Percentiles rank a stretch among this genome's conserved stretches.
Evolutionary conservation across 2,888 invertebrate genomes (phyloP).

Genomic region (Dusona sp.): DNA sequence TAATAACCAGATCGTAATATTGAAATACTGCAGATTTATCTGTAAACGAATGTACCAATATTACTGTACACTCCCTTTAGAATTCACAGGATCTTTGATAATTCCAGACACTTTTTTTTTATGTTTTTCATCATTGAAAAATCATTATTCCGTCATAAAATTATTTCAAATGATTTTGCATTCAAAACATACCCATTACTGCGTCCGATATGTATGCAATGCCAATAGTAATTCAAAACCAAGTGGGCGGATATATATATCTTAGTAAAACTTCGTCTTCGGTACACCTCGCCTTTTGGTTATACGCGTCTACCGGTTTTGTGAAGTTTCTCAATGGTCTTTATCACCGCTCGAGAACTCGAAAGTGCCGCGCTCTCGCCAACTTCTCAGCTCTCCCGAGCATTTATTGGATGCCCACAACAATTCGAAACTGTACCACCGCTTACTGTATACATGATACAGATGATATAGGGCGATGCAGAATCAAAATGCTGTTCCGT

Average conservation of each 20-base stretch:
- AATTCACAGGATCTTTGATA: background rate
- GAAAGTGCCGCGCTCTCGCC: conserved; percentile 43
- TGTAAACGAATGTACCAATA: no score
- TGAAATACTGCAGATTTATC: no score
- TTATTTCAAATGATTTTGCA: background rate
- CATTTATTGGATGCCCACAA: conserved; percentile 63
- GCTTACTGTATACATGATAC: conserved; percentile 32
- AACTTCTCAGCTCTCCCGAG: conserved; percentile 53
- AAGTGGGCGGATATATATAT: conserved; percentile 15
- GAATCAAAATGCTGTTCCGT: background rate
- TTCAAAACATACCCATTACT: background rate
- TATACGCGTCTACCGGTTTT: conserved; percentile 42
- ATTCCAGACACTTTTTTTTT: background rate
- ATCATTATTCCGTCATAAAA: background rate
- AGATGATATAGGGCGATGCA: conserved; percentile 37
- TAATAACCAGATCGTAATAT: no score
- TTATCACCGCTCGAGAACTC: conserved; percentile 57
- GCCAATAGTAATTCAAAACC: conserved; percentile 15
- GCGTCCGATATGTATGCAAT: conserved; percentile 17
- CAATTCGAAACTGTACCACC: conserved; percentile 53
- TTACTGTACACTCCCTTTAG: no score
- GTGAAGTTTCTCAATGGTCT: conserved; percentile 65
- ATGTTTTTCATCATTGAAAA: background rate
- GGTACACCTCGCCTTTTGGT: background rate
- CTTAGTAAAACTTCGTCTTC: conserved; percentile 40